A percentile compares a stretch with the other conserved stretches of the same genome.
Conservation (phyloP, 2,888 invertebrate species). For the Xestia sexstrigata region DNA sequence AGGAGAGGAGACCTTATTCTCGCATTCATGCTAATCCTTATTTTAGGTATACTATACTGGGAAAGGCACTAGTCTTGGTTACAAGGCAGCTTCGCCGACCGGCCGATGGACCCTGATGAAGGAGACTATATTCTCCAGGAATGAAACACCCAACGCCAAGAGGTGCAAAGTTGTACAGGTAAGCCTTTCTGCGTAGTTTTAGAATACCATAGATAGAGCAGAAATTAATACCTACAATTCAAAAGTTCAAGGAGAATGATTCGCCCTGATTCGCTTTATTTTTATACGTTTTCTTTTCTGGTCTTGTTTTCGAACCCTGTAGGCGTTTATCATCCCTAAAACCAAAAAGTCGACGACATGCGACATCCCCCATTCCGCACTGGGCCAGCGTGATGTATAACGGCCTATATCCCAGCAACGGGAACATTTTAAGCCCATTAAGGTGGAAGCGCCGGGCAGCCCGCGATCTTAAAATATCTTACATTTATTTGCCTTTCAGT, state of each 20-base stretch:
- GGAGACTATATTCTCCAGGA: constrained; percentile 84
- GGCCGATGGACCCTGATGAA: constrained; percentile 92
- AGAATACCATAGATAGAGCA: background rate
- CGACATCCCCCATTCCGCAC: background rate
- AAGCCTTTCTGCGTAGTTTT: constrained; percentile 7
- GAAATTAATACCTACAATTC: background rate
- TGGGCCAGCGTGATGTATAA: too few relatives aligned
- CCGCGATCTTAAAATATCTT: too few relatives aligned
- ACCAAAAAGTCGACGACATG: background rate
- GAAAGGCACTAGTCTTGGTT: constrained; percentile 96
- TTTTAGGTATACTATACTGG: constrained; percentile 95
- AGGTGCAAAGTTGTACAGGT: constrained; percentile 85
- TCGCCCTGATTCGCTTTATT: too few relatives aligned
- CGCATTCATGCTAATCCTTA: background rate
- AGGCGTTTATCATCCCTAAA: background rate
- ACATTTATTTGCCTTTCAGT: too few relatives aligned
- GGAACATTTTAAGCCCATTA: background rate
- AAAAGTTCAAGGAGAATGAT: background rate
- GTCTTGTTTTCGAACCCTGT: background rate
- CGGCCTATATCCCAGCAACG: background rate
- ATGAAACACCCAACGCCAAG: constrained; percentile 80
- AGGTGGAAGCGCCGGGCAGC: too few relatives aligned
- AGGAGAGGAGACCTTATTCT: background rate
- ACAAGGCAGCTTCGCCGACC: constrained; percentile 92
- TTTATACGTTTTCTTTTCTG: background rate